Evolutionary conservation across 2,797 vertebrate genomes (phyloP), one percentile per base, ranked within the genome.

Genomic region (Aphelocoma californica): DNA sequence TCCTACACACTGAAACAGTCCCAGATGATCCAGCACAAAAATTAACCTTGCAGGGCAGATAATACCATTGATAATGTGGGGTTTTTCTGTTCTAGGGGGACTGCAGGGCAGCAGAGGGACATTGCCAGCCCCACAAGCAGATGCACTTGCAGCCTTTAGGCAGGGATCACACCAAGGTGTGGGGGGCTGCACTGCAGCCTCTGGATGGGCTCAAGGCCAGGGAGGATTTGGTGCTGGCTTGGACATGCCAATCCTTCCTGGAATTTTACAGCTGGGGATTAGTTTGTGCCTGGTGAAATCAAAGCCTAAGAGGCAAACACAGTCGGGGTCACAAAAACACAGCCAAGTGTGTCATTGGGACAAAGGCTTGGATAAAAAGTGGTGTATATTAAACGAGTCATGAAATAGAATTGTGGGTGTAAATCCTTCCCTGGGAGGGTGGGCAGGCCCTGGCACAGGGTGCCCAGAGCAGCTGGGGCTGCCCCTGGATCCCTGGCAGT

Each of bases 111-210:
- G 64, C 72, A 29, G 6, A 62, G 38, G 66, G 56, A n/a, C 25
- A 3, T 6, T 36, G 14, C n/a, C 1, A 1, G 16, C 18, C 5
- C 42, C 2, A 3, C 31, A 5, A 11, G 31, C 5, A 28, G 45
- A 26, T 16, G 21, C 6, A 32, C 21, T 0, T 5, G 34, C 60
- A 60, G 24, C 24, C 53, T 25, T 6, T 2, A 4, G 18, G 32
- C 21, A 51, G 51, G 31, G 19, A 40, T 2, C 5, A 2, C 28
- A 21, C 18, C 60, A 3, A 18, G 2, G 4, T 3, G 8, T 21
- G 16, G 24, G 36, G 14, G 19, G 69, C 51, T n/a, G 75, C 29
- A 28, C 38, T 1, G 57, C 36, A 38, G 19, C 2, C 54, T 20
- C 10, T 2, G 10, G 9, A 3, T 1, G 18, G 1, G 24, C 23